Evolutionary conservation across 2,797 vertebrate species (phyloP).

Genomic region (Heliangelus exortis): DNA sequence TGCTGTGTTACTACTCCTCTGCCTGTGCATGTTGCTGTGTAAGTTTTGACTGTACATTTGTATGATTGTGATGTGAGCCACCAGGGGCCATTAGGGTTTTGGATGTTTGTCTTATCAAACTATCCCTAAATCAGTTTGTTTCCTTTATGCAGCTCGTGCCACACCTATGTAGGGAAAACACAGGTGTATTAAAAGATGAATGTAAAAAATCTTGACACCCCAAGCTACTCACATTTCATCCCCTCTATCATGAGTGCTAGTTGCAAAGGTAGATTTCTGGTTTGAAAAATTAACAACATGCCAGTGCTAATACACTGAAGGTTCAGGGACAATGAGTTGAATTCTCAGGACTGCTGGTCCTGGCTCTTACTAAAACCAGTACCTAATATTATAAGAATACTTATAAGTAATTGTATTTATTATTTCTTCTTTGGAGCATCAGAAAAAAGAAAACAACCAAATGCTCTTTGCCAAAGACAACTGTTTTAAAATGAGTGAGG

Average conservation of each 20-base stretch:
- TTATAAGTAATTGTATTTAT: not conserved
- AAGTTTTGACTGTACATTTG: not conserved
- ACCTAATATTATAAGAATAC: not conserved
- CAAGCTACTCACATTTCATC: not conserved
- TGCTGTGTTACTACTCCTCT: not conserved
- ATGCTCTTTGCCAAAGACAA: not conserved
- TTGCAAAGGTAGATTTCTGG: not conserved
- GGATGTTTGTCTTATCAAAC: not conserved
- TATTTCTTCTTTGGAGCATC: not conserved
- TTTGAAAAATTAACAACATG: not conserved
- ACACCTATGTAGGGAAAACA: not conserved
- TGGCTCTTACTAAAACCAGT: not conserved
- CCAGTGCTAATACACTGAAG: not conserved
- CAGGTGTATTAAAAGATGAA: not conserved
- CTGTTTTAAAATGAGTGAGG: not conserved
- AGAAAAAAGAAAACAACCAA: not conserved
- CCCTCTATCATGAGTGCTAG: not conserved
- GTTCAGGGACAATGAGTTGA: not conserved
- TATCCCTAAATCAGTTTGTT: not conserved
- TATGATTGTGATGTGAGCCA: accelerated
- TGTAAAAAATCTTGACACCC: not conserved
- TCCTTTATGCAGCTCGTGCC: not conserved
- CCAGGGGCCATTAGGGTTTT: not conserved
- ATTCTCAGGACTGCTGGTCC: not conserved
- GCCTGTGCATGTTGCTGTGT: not conserved